Base-by-base conservation (phyloP, 2,113 vertebrate species). In the Chascanopsetta lugubris region DNA sequence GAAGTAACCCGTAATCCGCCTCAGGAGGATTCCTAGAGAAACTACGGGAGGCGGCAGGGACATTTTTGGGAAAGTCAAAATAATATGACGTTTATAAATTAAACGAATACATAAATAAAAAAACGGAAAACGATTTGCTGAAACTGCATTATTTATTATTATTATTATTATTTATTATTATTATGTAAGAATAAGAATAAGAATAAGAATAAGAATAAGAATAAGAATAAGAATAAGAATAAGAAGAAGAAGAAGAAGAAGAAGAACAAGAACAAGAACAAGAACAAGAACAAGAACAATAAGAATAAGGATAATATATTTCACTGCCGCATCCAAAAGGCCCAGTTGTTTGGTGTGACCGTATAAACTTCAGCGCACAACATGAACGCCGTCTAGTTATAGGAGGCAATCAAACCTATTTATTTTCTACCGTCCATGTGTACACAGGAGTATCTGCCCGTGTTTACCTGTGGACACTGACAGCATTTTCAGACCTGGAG, bases 1-100 rank as follows among this genome's bases (percentile, higher is more conserved):
- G n/a, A n/a, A n/a, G 74, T 70, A 77, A 80, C 55, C 51, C 25
- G 61, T 49, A 47, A 61, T 49, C 65, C 27, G 30, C 55, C 56
- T 38, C 43, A 30, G 4, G 54, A 20, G 58, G 27, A 61, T 48
- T 61, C 67, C 25, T 64, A 24, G 61, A 54, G 22, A 55, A 67
- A 69, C 21, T 26, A 50, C 32, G 18, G 68, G 34, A 69, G 12
- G 48, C 32, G 69, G 20, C 12, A 51, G 59, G 40, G 56, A 26
- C 25, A 10, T n/a, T 15, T 42, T 18, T 32, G 11, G 34, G 8
- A 6, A 22, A 49, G 42, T 62, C 0, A 54, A 24, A 13, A 71
- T 56, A 34, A 56, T 58, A 10, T 65, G 25, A 30, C n/a, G 24
- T 34, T 24, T n/a, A n/a, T n/a, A n/a, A n/a, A n/a, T n/a, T n/a